Evolutionary conservation across 2,888 invertebrate species (phyloP).

Genomic region (Leptinotarsa rubiginosa): DNA sequence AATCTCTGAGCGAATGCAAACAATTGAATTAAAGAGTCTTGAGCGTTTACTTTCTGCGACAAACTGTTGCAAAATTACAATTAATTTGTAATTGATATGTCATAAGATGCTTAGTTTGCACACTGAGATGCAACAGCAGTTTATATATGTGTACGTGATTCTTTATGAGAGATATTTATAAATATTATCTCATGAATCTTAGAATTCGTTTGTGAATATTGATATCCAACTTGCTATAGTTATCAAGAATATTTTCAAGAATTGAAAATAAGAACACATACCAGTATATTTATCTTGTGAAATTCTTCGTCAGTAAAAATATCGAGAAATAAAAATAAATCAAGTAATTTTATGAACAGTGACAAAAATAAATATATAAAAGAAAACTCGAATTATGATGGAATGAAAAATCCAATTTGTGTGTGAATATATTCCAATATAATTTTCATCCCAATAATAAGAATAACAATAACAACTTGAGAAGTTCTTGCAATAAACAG

Average conservation of each 20-base stretch:
- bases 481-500: too few species aligned
- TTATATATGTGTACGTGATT: slow-evolving; percentile 32
- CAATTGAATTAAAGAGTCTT: slow-evolving; percentile 22
- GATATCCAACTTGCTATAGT: slow-evolving; percentile 17
- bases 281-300: too few species aligned
- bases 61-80: slow-evolving; percentile 41
- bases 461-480: too few species aligned
- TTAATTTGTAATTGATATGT: slow-evolving; percentile 46
- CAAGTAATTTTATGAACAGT: too few species aligned
- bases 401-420: too few species aligned
- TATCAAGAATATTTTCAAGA: neutral
- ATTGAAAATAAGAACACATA: too few species aligned
- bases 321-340: too few species aligned
- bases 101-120: slow-evolving; percentile 38
- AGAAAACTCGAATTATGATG: too few species aligned
- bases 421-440: too few species aligned
- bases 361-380: too few species aligned
- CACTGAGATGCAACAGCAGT: slow-evolving; percentile 24
- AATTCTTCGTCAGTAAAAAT: too few species aligned
- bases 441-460: too few species aligned
- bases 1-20: slow-evolving; percentile 20
- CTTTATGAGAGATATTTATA: slow-evolving; percentile 33
- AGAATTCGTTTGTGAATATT: slow-evolving; percentile 26
- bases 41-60: slow-evolving; percentile 28
- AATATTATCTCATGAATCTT: slow-evolving; percentile 33